Evolutionary conservation across 2,113 vertebrate genomes (phyloP), one percentile per base, ranked within the genome.

Genomic region (Fulica atra): DNA sequence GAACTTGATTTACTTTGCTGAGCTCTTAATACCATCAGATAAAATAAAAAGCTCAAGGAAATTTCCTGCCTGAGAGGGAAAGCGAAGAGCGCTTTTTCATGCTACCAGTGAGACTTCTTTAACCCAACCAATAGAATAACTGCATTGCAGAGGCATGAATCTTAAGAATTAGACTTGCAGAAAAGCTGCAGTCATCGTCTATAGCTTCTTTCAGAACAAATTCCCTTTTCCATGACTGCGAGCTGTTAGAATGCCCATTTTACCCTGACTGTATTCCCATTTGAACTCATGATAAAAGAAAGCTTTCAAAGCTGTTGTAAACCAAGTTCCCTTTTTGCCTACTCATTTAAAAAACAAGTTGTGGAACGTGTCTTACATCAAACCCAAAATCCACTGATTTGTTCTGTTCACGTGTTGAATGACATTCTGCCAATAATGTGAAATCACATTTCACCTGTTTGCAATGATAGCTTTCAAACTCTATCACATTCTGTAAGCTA

Each of bases 1-100:
- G 92, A 93, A 78, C 81, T 94, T 93, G 60, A 82, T 96, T 98
- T 96, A 96, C 50, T 88, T 81, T 18, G 83, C n/a, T 46, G 64
- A 91, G 91, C 82, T 93, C 89, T 36, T 94, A 96, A 65, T 94
- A 94, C 72, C 61, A 16, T 46, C 76, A 76, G 53, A 79, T 54
- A 88, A 94, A 97, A 92, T 85, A 84, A 28, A 29, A 77, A 60
- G 68, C 84, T 93, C 77, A 91, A 95, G 94, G 80, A 81, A 71
- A 84, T 89, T 88, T 69, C 86, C 46, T 90, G n/a, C 40, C 48
- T 80, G 85, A 82, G 59, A 93, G 51, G 40, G 77, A 88, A 88
- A 95, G 24, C 51, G 50, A 96, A 85, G 44, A 40, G 88, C 84
- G 93, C 56, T 21, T 96, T 56, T 83, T 88, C 48, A 40, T 64